Evolutionary conservation across 2,113 vertebrate genomes (phyloP), one percentile per base, ranked within the genome.

Genomic region (Myocastor coypus): DNA sequence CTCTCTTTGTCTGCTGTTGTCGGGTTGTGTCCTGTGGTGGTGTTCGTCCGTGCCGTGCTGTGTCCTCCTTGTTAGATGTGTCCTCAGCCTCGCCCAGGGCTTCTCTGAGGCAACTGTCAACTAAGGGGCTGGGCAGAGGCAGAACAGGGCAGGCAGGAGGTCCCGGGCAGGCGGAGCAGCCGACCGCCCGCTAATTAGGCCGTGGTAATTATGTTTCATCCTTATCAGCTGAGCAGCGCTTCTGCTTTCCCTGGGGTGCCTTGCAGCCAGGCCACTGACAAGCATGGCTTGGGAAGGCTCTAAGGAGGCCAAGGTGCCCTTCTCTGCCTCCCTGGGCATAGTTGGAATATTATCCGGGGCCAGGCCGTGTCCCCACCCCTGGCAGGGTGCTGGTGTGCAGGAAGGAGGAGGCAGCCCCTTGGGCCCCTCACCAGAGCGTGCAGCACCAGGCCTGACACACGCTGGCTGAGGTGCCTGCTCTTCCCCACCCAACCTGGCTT

Each of bases 1-100:
- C 98, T 97, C 97, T 98, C 98, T 98, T 96, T 98, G 98, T 98
- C 98, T 95, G 86, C 97, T 98, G 86, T 98, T 84, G 61, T 80
- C 42, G 61, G 71, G 97, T 97, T 87, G 96, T 98, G 98, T 98
- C 95, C 97, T 64, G 88, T 98, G 97, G 98, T 97, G 97, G 96
- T 96, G 98, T 98, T 97, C 94, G 16, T 98, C 68, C 94, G 98
- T 98, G 97, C 97, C 78, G 98, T 98, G 97, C 97, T 90, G 96
- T 98, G 98, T 98, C 89, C 97, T 97, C 86, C 66, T 30, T 91
- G 91, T 98, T 97, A 92, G 96, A 86, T 97, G 97, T 98, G 91
- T 94, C 98, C 96, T 84, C 91, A 50, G 93, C 97, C 97, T 97
- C 68, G 95, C 50, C 84, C 94, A 83, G 20, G 95, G 94, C 81